phyloP scores from a whole-genome alignment of 2,797 vertebrate genomes.

The Enteromius paludinosus region DNA sequence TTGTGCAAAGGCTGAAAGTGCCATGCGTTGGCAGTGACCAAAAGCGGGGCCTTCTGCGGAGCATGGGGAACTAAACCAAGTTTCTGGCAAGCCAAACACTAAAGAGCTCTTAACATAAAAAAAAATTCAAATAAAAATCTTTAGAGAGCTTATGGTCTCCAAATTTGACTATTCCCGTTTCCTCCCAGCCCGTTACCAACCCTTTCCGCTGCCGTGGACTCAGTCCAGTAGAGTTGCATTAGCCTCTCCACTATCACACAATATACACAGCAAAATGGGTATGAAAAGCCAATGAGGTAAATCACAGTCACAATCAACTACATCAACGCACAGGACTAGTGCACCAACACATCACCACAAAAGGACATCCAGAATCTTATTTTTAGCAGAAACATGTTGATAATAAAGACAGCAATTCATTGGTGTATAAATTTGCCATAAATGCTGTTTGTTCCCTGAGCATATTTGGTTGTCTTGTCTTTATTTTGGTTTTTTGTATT shows the following conservation, averaged over 20 bases:
- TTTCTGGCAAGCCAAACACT: slow-evolving; percentile 34
- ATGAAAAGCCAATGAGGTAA: slow-evolving; percentile 75
- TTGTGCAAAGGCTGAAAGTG: slow-evolving; percentile 44
- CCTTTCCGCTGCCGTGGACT: slow-evolving; percentile 61
- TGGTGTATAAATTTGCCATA: slow-evolving; percentile 12
- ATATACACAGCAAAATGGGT: slow-evolving; percentile 73
- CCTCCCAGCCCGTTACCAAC: slow-evolving; percentile 55
- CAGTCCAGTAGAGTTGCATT: slow-evolving; percentile 32
- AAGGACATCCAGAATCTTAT: slow-evolving; percentile 78
- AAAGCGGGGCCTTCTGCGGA: slow-evolving; percentile 26
- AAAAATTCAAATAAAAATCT: slow-evolving; percentile 34
- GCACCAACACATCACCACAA: slow-evolving; percentile 81
- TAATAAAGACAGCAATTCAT: slow-evolving; percentile 43
- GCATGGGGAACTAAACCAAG: slow-evolving; percentile 26
- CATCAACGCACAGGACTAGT: slow-evolving; percentile 84
- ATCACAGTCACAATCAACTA: slow-evolving; percentile 83
- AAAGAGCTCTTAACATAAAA: slow-evolving; percentile 28
- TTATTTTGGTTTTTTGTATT: neutral
- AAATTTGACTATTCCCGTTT: slow-evolving; percentile 1
- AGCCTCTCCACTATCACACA: slow-evolving; percentile 61
- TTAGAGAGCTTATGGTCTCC: slow-evolving; percentile 20
- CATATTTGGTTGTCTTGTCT: slow-evolving; percentile 38
- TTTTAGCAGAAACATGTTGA: slow-evolving; percentile 66
- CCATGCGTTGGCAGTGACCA: slow-evolving; percentile 46
- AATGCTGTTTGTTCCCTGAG: slow-evolving; percentile 16